phyloP scores from a whole-genome alignment of 2,888 invertebrate genomes.

The Patella depressa region DNA sequence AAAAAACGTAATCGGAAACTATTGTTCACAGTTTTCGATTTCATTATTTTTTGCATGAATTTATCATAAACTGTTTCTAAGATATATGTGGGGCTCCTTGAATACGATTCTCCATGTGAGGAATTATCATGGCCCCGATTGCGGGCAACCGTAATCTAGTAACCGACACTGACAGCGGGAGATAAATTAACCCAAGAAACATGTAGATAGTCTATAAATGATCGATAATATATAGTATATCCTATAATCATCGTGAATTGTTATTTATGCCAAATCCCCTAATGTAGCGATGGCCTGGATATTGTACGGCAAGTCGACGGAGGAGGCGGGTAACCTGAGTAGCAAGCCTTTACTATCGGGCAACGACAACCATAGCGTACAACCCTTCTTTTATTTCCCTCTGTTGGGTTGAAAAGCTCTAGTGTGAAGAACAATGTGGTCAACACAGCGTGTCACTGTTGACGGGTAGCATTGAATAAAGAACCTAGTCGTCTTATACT shows the following conservation, averaged over 20 bases:
- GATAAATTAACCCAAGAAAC: neutral
- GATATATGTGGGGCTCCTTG: too few relatives aligned
- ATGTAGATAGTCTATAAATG: neutral
- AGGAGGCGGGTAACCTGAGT: constrained; percentile 6
- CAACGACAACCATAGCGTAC: constrained; percentile 15
- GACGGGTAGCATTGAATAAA: constrained; percentile 16
- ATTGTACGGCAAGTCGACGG: neutral
- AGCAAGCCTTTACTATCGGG: constrained; percentile 5
- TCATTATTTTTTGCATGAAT: too few relatives aligned
- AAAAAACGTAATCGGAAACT: too few relatives aligned
- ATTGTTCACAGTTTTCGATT: too few relatives aligned
- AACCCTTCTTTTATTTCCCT: constrained; percentile 21
- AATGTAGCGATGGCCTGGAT: neutral
- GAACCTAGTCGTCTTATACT: constrained; percentile 17
- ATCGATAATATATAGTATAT: constrained; percentile 13
- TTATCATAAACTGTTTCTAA: too few relatives aligned
- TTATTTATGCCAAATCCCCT: neutral
- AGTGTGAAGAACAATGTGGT: constrained; percentile 19
- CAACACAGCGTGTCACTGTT: constrained; percentile 18
- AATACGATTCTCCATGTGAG: too few relatives aligned
- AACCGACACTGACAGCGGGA: neutral
- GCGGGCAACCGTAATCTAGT: too few relatives aligned
- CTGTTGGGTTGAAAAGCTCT: constrained; percentile 19
- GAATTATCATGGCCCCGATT: too few relatives aligned
- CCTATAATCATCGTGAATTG: constrained; percentile 7